Evolutionary conservation across 2,888 invertebrate genomes (phyloP).

Genomic region (Nomada flava): DNA sequence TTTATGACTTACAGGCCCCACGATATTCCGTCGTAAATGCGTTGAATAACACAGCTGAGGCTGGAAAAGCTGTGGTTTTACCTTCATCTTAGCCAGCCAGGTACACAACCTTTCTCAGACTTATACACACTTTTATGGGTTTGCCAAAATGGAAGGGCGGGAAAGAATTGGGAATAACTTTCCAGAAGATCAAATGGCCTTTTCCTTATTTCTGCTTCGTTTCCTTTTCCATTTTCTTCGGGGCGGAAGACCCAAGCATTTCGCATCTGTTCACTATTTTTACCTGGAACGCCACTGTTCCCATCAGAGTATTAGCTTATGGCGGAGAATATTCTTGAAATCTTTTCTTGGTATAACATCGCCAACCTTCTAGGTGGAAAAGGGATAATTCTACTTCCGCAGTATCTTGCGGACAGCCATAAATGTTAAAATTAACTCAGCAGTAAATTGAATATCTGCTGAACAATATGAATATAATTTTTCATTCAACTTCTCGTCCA

Average conservation of each 20-base stretch:
- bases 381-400: no score
- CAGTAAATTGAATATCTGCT: no score
- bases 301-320: no score
- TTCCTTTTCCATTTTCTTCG: background rate
- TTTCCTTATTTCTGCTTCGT: background rate
- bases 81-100: constrained; percentile 6
- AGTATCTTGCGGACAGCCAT: no score
- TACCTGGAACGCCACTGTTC: background rate
- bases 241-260: background rate
- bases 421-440: no score
- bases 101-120: constrained; percentile 5
- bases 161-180: background rate
- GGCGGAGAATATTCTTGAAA: no score
- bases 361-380: no score
- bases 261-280: no score
- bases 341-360: no score
- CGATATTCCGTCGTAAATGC: background rate
- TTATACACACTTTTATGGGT: background rate
- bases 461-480: no score
- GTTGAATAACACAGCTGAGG: constrained; percentile 11
- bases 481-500: no score
- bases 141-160: background rate
- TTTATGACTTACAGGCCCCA: background rate
- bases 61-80: background rate
- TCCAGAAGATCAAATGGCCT: background rate